Evolutionary conservation across 2,888 invertebrate genomes (phyloP), one percentile per base, ranked within the genome.

Genomic region (Oligia strigilis): DNA sequence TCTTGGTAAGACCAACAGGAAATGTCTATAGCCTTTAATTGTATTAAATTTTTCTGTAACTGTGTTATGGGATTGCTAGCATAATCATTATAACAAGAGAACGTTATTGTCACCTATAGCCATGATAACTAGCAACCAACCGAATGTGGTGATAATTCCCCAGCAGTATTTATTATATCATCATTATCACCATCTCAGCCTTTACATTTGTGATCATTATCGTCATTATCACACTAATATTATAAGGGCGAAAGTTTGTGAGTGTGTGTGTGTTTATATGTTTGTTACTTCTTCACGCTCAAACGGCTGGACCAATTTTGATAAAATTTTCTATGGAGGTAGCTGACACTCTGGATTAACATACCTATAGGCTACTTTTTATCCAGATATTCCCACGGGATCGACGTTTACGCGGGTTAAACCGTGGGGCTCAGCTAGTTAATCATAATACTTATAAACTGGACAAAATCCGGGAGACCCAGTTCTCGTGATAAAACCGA

Each of bases 401-500:
- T 46, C 9, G 9, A 46, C 46, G 11, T 9, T 46, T 11, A 46
- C 9, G 9, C 46, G 46, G 46, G 46, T 46, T 1, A 1, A 46
- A 46, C 46, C 46, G 1, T 11, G 9, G 9, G 9, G 46, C 9
- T 1, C 43, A 8, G 9, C 43, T 43, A 43, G 9, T 43, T 14
- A 14, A 49, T 49, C 49, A 49, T 49, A 14, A 49, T 4, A 14
- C 14, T 14, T 4, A 49, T 14, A 4, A 49, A 19, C 55, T 43
- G 1, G 9, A n/a, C 4, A 11, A n/a, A 55, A 23, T 81, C 71
- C 29, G 58, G 73, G 0, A 75, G 65, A 72, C 77, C 81, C 55
- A 77, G 71, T 67, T 70, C 4, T 13, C 2, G 0, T 23, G 0
- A 23, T 4, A 75, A 36, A 64, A 40, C 8, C 19, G n/a, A 66